Evolutionary conservation across 2,113 vertebrate genomes (phyloP).

Genomic region (Indicator maculatus): DNA sequence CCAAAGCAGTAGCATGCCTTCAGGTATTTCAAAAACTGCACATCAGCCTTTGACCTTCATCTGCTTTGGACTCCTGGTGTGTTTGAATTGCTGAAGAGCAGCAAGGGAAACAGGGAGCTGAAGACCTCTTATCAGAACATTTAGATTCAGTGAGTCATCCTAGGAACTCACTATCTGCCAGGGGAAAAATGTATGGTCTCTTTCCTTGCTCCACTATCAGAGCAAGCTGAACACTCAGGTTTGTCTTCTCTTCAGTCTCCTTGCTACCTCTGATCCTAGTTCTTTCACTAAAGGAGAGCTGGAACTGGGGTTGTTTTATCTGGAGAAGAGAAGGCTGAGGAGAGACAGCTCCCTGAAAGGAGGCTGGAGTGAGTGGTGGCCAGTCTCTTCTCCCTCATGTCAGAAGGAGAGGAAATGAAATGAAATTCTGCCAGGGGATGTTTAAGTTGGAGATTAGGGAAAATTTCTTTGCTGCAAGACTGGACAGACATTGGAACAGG

Average conservation of each 20-base stretch:
- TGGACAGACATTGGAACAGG: no score
- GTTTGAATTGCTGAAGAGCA: slow-evolving; percentile 6
- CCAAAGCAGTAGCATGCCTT: background rate
- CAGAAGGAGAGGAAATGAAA: no score
- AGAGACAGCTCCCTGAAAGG: no score
- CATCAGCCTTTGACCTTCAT: background rate
- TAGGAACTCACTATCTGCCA: background rate
- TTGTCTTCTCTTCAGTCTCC: background rate
- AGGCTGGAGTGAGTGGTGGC: no score
- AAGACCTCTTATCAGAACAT: background rate
- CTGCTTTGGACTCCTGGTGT: background rate
- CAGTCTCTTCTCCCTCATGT: no score
- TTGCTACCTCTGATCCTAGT: background rate
- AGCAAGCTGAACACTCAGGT: background rate
- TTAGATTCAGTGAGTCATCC: background rate
- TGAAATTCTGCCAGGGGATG: no score
- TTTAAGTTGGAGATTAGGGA: no score
- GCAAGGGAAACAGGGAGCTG: background rate
- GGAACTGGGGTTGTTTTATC: background rate
- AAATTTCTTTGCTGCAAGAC: no score
- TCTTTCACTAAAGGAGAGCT: background rate
- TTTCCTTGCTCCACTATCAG: background rate
- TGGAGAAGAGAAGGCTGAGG: no score
- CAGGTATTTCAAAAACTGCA: background rate
- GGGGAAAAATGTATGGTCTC: background rate